Percentiles rank a stretch among this genome's conserved stretches.
Conservation (phyloP, 2,797 vertebrate genomes). For the Sebastes hubbsi region DNA sequence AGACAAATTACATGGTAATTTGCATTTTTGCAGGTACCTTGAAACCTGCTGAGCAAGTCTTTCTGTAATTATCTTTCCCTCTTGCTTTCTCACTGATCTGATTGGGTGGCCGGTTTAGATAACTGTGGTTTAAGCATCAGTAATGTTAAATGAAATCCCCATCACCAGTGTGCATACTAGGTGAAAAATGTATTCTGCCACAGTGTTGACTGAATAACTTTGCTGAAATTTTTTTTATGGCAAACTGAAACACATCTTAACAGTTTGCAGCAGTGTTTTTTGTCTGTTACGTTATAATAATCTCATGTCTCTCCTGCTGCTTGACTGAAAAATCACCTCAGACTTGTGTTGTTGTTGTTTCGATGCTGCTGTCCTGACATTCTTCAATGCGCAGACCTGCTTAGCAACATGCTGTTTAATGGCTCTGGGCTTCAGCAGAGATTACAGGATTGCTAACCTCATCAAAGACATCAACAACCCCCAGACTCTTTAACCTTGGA, state of each 20-base stretch:
- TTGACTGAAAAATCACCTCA: not conserved
- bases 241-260: not conserved
- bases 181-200: no score
- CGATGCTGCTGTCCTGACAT: constrained; percentile 18
- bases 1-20: not conserved
- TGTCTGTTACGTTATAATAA: not conserved
- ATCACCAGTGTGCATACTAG: no score
- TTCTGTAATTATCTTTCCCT: not conserved
- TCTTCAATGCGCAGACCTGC: constrained; percentile 39
- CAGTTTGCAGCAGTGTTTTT: not conserved
- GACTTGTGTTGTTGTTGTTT: constrained; percentile 23
- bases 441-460: constrained; percentile 70
- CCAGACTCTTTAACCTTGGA: constrained; percentile 71
- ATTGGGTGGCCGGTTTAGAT: not conserved
- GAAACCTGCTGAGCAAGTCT: not conserved
- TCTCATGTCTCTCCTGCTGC: not conserved
- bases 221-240: not conserved
- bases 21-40: not conserved
- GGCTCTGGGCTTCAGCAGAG: constrained; percentile 49
- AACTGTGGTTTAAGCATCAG: not conserved
- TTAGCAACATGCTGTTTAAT: constrained; percentile 66
- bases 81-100: not conserved
- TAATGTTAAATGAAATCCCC: no score
- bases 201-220: not conserved
- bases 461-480: constrained; percentile 70